phyloP scores from a whole-genome alignment of 1,140 invertebrate genomes.

The Ephestia elutella region DNA sequence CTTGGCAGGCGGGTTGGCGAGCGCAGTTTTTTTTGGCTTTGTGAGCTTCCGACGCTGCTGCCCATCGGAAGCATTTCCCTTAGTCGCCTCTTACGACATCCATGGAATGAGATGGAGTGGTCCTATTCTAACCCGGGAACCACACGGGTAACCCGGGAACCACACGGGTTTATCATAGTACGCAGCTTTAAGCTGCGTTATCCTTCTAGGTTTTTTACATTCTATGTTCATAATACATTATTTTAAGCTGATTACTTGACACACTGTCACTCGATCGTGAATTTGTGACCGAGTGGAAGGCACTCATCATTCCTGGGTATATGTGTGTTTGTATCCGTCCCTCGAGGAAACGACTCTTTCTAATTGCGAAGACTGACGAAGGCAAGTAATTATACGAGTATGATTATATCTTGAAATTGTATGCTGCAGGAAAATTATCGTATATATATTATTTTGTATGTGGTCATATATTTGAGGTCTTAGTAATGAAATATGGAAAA shows the following conservation, averaged over 20 bases:
- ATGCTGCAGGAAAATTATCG: neutral
- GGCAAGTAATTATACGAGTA: neutral
- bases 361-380: conserved; percentile 3
- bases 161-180: too few relatives aligned
- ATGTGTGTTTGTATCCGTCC: neutral
- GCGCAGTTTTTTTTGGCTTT: too few relatives aligned
- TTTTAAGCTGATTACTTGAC: conserved; percentile 34
- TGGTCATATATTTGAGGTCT: too few relatives aligned
- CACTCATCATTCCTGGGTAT: neutral
- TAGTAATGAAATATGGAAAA: too few relatives aligned
- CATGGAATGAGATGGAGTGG: too few relatives aligned
- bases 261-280: conserved; percentile 22
- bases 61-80: too few relatives aligned
- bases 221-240: conserved; percentile 24
- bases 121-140: too few relatives aligned
- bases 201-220: neutral
- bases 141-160: too few relatives aligned
- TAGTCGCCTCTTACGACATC: too few relatives aligned
- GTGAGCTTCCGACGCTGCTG: too few relatives aligned
- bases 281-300: neutral
- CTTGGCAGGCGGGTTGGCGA: too few relatives aligned
- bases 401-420: neutral
- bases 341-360: neutral
- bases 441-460: neutral
- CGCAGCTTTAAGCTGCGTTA: too few relatives aligned